A percentile compares a stretch with the other conserved stretches of the same genome.
phyloP scores from a whole-genome alignment of 2,113 vertebrate species.

The Dolichotis patagonum region DNA sequence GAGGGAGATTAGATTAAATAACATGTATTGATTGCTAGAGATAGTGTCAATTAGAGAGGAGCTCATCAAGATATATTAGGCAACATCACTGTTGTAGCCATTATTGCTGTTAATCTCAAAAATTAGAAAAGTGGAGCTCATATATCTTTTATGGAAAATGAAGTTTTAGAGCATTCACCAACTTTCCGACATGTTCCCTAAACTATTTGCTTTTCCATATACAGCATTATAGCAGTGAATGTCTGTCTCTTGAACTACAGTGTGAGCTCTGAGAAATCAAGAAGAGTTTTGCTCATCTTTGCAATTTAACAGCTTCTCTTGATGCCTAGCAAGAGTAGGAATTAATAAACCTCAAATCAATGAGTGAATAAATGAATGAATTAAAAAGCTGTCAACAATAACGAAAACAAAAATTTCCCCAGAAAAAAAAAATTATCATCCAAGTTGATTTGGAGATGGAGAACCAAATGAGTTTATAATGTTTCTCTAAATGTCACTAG shows the following conservation, averaged over 20 bases:
- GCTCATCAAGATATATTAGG: background rate
- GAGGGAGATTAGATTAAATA: background rate
- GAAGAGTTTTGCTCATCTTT: conserved; percentile 21
- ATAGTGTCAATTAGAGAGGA: background rate
- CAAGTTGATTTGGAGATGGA: conserved; percentile 55
- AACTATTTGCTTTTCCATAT: background rate
- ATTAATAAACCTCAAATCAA: conserved; percentile 31
- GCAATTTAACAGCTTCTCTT: background rate
- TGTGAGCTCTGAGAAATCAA: conserved; percentile 14
- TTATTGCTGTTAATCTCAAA: conserved; percentile 15
- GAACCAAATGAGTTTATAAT: conserved; percentile 72
- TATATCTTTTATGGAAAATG: background rate
- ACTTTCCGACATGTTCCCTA: background rate
- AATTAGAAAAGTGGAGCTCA: background rate
- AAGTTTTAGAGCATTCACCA: background rate
- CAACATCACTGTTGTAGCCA: background rate
- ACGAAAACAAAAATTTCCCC: background rate
- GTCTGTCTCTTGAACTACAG: background rate
- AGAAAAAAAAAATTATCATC: conserved; percentile 53
- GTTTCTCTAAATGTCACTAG: conserved; percentile 70
- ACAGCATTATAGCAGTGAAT: background rate
- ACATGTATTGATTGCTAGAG: background rate
- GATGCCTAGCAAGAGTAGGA: conserved; percentile 21
- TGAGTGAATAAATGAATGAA: conserved; percentile 9
- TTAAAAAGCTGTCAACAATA: conserved; percentile 41